These are phyloP conservation scores for Steatornis caripensis DNA, from an alignment of 2,113 vertebrate species.

Conservation along the genomic window DNA sequence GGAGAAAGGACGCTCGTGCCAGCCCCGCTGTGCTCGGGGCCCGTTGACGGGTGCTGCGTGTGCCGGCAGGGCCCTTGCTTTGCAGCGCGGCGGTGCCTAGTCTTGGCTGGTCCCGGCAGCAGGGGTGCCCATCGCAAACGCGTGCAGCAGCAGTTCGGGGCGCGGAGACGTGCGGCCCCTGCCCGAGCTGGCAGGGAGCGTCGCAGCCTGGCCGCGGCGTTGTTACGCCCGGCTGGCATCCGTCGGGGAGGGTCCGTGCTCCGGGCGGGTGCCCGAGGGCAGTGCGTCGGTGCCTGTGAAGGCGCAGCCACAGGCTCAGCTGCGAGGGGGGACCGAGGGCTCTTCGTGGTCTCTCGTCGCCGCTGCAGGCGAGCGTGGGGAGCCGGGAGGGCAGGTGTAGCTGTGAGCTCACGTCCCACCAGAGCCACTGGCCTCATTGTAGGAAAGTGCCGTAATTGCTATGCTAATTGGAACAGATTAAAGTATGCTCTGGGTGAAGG, in stretches of 20 bases:
- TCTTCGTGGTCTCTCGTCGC: background rate
- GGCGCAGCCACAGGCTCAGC: background rate
- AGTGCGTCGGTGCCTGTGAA: fast-evolving
- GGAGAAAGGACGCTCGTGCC: background rate
- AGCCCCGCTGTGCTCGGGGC: background rate
- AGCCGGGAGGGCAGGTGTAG: background rate
- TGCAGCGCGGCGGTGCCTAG: background rate
- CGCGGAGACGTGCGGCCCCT: fast-evolving
- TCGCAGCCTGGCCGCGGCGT: background rate
- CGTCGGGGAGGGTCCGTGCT: background rate
- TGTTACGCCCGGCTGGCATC: background rate
- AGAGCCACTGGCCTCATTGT: constrained; percentile 20
- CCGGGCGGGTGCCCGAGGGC: background rate
- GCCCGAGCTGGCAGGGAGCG: fast-evolving
- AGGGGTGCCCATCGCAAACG: fast-evolving
- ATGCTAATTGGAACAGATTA: constrained; percentile 36
- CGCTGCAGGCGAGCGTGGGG: background rate
- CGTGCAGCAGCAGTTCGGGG: background rate
- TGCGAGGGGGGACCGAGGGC: background rate
- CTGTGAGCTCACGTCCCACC: background rate
- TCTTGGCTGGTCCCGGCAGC: background rate
- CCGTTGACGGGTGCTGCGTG: fast-evolving
- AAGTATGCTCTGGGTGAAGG: background rate
- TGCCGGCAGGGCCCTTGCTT: background rate
- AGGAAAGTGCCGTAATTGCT: constrained; percentile 12